A percentile compares a stretch with the other conserved stretches of the same genome.
Conservation (phyloP, 2,797 vertebrate genomes). For the Halcyon badia region DNA sequence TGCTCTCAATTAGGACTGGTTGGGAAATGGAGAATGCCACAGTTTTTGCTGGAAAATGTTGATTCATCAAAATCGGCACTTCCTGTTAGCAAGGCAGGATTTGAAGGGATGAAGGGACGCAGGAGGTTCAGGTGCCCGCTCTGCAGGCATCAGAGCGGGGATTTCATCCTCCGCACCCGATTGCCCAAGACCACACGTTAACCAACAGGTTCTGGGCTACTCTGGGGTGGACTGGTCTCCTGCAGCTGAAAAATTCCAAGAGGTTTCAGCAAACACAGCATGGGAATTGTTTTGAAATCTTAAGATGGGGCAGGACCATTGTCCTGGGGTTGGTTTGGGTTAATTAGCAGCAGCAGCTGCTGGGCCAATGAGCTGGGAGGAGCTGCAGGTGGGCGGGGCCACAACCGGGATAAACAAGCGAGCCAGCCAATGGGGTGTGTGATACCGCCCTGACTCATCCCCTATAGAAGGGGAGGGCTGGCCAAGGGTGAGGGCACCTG, state of each 20-base stretch:
- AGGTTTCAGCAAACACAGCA: neutral
- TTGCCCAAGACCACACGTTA: neutral
- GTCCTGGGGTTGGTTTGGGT: no score
- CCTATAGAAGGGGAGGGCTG: no score
- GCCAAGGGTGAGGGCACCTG: no score
- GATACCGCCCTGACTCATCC: no score
- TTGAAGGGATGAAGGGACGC: neutral
- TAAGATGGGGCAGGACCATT: neutral
- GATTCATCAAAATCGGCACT: slow-evolving; percentile 41
- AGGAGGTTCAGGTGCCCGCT: slow-evolving; percentile 7
- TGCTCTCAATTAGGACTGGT: slow-evolving; percentile 53
- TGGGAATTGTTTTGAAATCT: slow-evolving; percentile 2
- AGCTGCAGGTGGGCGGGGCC: no score
- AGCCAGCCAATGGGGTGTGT: no score
- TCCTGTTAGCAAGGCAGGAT: neutral
- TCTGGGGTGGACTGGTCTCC: neutral
- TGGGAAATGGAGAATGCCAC: slow-evolving; percentile 56
- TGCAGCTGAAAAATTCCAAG: neutral
- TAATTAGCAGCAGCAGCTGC: no score
- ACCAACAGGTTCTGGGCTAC: neutral
- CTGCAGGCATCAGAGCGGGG: neutral
- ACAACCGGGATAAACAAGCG: no score
- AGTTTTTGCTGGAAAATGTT: slow-evolving; percentile 57
- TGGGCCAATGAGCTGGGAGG: no score
- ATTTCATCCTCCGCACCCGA: neutral